Evolutionary conservation across 2,113 vertebrate species (phyloP).

Genomic region (Sorex fumeus): DNA sequence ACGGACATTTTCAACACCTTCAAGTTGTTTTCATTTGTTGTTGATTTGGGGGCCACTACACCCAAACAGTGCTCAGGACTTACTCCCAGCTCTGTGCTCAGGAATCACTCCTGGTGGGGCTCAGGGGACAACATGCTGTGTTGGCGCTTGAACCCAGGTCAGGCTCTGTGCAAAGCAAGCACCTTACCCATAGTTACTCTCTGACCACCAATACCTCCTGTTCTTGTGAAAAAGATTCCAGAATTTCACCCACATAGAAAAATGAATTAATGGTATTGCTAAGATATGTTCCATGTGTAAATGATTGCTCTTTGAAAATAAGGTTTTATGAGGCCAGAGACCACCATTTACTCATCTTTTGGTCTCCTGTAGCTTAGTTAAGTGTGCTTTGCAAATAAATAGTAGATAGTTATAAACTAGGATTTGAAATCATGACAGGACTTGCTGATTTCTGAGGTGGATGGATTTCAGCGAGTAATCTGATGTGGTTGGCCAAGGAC

Average conservation of each 20-base stretch:
- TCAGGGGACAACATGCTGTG: too few relatives aligned
- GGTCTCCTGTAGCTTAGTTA: not conserved
- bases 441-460: not conserved
- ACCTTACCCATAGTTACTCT: too few relatives aligned
- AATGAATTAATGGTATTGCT: not conserved
- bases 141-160: too few relatives aligned
- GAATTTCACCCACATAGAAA: not conserved
- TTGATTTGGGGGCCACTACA: too few relatives aligned
- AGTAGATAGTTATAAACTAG: conserved; percentile 14
- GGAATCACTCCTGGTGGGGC: too few relatives aligned
- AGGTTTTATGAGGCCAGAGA: conserved; percentile 22
- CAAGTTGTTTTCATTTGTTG: too few relatives aligned
- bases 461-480: not conserved
- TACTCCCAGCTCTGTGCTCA: too few relatives aligned
- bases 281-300: not conserved
- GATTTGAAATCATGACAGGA: not conserved
- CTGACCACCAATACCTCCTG: too few relatives aligned
- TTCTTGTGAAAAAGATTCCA: too few relatives aligned
- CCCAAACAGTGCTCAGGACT: too few relatives aligned
- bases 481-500: not conserved
- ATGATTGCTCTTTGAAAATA: conserved; percentile 11
- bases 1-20: too few relatives aligned
- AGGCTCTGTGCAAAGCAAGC: too few relatives aligned
- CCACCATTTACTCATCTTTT: not conserved
- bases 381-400: not conserved